Base-by-base conservation (phyloP, 2,113 vertebrate species). In the Tiliqua scincoides region DNA sequence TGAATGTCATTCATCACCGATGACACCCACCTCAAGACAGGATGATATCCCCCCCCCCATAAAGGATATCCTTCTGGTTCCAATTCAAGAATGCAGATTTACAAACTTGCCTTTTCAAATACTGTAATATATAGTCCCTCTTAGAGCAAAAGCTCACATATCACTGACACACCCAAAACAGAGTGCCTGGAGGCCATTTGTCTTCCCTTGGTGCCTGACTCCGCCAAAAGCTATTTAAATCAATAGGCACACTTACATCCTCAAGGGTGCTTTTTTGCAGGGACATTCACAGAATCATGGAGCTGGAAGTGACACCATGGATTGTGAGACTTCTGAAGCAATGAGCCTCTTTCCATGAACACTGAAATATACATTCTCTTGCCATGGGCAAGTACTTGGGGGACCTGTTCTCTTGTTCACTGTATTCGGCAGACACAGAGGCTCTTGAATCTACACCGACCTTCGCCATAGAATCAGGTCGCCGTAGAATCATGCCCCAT, bases 1-100 rank as follows among this genome's bases (percentile, higher is more conserved):
- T 89, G 70, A 52, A 79, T 90, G 85, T 83, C 84, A 90, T 86
- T 83, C 65, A 35, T 62, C 85, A 82, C 85, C 80, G 91, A 89
- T 90, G 94, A 88, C 90, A 91, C 87, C 71, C 83, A 59, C 68
- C 67, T 92, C 88, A 87, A 87, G 92, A 77, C 11, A 48, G 61
- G 73, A 14, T 80, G 92, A 87, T 87, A 90, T 72, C 43, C 43
- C 43, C 43, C 43, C 43, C 43, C 43, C 43, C 43, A 32, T 89
- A 87, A 0, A 84, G 43, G 57, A 73, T 43, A n/a, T 61, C 54
- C 88, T 93, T 85, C 87, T 75, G 59, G 37, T 83, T 73, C 3
- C 54, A 43, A 17, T 73, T 72, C 70, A 74, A 63, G 82, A 83
- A 83, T 8, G 15, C 21, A 23, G 35, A 61, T 8, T 40, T 81